These are phyloP conservation scores for Oncorhynchus kisutch DNA, from an alignment of 2,113 vertebrate species.

Conservation along the genomic window DNA sequence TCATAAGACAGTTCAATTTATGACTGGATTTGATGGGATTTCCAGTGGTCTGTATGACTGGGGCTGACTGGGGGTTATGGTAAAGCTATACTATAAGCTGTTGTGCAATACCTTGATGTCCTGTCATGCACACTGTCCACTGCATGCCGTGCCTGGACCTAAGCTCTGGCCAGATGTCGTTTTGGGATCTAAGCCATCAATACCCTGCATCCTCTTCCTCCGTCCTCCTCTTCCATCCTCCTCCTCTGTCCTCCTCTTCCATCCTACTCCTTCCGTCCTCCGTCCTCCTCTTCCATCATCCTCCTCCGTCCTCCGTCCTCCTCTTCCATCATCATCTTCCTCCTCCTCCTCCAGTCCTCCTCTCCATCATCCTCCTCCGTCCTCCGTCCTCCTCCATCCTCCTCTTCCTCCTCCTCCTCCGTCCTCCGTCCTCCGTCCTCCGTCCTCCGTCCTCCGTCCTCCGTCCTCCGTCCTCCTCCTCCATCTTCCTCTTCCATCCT, in stretches of 20 bases:
- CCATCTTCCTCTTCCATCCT: too few species aligned
- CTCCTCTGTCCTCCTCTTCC: fast-evolving
- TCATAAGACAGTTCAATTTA: constrained; percentile 29
- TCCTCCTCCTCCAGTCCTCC: too few species aligned
- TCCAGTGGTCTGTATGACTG: constrained; percentile 10
- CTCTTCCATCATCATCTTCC: too few species aligned
- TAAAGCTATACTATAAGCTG: neutral
- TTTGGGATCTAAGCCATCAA: constrained; percentile 23
- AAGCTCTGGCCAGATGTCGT: constrained; percentile 42
- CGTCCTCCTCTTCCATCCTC: neutral
- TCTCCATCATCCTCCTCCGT: neutral
- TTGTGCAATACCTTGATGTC: neutral
- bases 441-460: too few species aligned
- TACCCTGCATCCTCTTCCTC: constrained; percentile 7
- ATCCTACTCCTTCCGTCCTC: fast-evolving
- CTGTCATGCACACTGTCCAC: constrained; percentile 20
- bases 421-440: too few species aligned
- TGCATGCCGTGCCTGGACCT: constrained; percentile 36
- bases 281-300: too few species aligned
- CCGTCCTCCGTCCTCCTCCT: too few species aligned
- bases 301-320: too few species aligned
- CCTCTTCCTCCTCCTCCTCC: too few species aligned
- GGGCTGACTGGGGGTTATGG: constrained; percentile 22
- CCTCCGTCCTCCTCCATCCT: too few species aligned
- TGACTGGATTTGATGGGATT: constrained; percentile 41